Evolutionary conservation across 2,113 vertebrate species (phyloP).

Genomic region (Crotalus viridis): DNA sequence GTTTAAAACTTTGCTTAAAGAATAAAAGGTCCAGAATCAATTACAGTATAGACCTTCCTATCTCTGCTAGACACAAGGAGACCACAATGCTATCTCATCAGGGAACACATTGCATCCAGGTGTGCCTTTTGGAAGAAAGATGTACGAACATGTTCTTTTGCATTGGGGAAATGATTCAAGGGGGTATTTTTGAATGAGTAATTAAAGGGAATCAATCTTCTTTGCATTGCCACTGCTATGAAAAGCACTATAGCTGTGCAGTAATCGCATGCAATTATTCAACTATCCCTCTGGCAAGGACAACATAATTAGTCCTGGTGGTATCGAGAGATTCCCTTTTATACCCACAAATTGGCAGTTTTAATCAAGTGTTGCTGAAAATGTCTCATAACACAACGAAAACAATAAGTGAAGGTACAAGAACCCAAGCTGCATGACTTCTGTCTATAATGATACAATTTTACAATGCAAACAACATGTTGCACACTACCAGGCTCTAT

Average conservation of each 20-base stretch:
- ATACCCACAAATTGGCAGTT: conserved; percentile 77
- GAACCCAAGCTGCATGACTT: conserved; percentile 64
- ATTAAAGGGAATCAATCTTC: conserved; percentile 83
- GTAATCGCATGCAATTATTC: conserved; percentile 80
- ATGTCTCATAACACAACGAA: conserved; percentile 75
- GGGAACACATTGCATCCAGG: conserved; percentile 58
- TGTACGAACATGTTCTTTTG: conserved; percentile 66
- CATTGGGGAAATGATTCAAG: conserved; percentile 66
- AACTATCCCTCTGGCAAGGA: conserved; percentile 81
- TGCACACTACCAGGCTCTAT: conserved; percentile 59
- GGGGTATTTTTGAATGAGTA: conserved; percentile 77
- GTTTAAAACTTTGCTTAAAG: conserved; percentile 46
- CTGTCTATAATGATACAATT: conserved; percentile 65
- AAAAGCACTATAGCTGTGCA: conserved; percentile 74
- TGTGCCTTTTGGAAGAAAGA: conserved; percentile 68
- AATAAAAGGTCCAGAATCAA: conserved; percentile 52
- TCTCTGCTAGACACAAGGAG: conserved; percentile 44
- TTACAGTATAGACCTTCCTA: conserved; percentile 52
- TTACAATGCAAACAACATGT: conserved; percentile 67
- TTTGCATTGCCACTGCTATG: conserved; percentile 73
- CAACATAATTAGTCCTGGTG: conserved; percentile 79
- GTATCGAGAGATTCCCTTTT: conserved; percentile 76
- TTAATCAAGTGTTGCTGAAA: conserved; percentile 78
- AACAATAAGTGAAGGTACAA: conserved; percentile 73
- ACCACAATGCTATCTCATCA: conserved; percentile 59